phyloP scores from a whole-genome alignment of 2,888 invertebrate species.

The Lymantria monacha region DNA sequence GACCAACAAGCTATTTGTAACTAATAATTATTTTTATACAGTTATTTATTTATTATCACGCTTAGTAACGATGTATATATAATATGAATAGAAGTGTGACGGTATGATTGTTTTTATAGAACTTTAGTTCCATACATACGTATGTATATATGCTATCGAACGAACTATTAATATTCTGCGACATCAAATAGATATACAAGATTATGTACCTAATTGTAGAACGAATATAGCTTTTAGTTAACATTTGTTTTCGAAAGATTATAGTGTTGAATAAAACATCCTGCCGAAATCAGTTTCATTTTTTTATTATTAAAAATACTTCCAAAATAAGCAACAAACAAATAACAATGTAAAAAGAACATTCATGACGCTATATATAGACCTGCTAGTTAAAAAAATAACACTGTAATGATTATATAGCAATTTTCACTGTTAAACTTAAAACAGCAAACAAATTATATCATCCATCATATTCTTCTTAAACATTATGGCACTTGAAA shows the following conservation, averaged over 20 bases:
- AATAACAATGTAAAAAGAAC: slow-evolving; percentile 77
- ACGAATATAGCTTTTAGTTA: slow-evolving; percentile 47
- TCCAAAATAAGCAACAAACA: slow-evolving; percentile 82
- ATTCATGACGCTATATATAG: slow-evolving; percentile 61
- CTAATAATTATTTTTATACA: slow-evolving; percentile 47
- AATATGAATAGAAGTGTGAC: slow-evolving; percentile 9
- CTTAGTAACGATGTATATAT: slow-evolving; percentile 36
- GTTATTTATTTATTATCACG: slow-evolving; percentile 44
- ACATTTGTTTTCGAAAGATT: slow-evolving; percentile 45
- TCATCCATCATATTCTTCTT: slow-evolving; percentile 32
- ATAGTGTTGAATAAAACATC: slow-evolving; percentile 72
- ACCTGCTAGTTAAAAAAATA: slow-evolving; percentile 53
- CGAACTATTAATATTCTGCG: not conserved
- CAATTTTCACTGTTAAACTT: slow-evolving; percentile 27
- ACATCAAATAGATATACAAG: slow-evolving; percentile 17
- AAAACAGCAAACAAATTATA: slow-evolving; percentile 24
- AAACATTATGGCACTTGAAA: slow-evolving; percentile 50
- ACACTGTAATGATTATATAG: slow-evolving; percentile 57
- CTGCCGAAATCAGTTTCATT: slow-evolving; percentile 61
- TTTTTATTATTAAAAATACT: slow-evolving; percentile 75
- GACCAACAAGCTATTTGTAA: slow-evolving; percentile 48
- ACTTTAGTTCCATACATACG: not conserved
- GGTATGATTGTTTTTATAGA: not conserved
- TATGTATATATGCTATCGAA: too few species aligned
- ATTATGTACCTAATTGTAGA: slow-evolving; percentile 31